Percentiles rank a stretch among this genome's conserved stretches.
These are phyloP conservation scores for Pluvialis apricaria DNA, from an alignment of 2,113 vertebrate genomes.

Conservation along the genomic window DNA sequence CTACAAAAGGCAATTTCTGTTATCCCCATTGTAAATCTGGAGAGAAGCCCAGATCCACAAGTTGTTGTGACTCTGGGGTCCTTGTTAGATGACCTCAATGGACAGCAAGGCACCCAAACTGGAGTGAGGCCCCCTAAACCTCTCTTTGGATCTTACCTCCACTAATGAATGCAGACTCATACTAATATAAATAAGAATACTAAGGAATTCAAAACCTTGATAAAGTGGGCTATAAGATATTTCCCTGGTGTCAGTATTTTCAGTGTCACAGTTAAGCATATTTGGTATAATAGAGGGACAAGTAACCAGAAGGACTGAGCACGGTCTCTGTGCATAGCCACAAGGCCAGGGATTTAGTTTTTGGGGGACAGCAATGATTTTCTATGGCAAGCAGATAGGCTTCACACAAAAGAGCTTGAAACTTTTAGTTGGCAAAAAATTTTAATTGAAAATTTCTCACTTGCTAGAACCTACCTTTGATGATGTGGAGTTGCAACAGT, in stretches of 20 bases:
- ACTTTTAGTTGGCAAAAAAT: neutral
- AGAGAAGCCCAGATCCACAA: neutral
- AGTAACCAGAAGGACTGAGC: neutral
- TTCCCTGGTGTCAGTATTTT: neutral
- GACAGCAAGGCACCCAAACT: neutral
- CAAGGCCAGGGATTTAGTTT: neutral
- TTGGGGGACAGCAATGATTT: neutral
- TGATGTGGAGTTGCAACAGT: neutral
- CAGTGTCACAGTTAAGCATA: neutral
- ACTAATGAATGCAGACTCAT: neutral
- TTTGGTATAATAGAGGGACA: neutral
- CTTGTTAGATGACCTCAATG: neutral
- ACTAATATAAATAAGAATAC: neutral
- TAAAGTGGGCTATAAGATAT: neutral
- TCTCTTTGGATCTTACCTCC: neutral
- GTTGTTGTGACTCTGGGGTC: neutral
- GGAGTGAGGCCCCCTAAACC: neutral
- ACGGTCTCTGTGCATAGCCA: neutral
- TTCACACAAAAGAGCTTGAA: neutral
- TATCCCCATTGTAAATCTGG: neutral
- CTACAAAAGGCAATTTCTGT: conserved; percentile 4
- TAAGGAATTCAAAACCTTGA: neutral
- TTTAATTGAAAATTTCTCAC: neutral
- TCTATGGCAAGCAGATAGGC: neutral
- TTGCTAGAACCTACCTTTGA: neutral